Evolutionary conservation across 2,113 vertebrate species (phyloP).

Genomic region (Aythya baeri): DNA sequence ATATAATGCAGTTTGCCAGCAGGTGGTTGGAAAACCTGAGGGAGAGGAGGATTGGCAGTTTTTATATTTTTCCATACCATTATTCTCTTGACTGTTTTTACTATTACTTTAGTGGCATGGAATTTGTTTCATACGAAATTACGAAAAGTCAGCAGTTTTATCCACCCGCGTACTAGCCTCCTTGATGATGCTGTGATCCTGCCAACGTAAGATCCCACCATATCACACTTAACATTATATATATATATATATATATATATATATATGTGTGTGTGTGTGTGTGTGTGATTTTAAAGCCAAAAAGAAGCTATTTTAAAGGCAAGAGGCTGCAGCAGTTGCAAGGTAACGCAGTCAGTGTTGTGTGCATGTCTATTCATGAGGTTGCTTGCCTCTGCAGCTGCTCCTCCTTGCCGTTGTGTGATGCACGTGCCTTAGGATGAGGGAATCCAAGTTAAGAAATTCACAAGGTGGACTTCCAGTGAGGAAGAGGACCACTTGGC

Average conservation of each 20-base stretch:
- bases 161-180: fast-evolving
- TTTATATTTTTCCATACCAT: neutral
- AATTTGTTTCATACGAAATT: neutral
- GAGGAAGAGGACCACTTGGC: too few species aligned
- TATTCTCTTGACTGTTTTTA: neutral
- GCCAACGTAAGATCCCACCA: neutral
- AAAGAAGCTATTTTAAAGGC: neutral
- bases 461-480: neutral
- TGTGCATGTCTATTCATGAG: neutral
- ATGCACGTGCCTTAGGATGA: neutral
- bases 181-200: neutral
- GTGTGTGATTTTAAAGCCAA: neutral
- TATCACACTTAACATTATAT: fast-evolving
- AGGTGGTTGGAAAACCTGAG: slow-evolving; percentile 35
- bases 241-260: neutral
- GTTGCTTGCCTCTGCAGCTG: neutral
- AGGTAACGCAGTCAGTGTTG: neutral
- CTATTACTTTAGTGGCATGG: neutral
- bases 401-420: too few species aligned
- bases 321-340: neutral
- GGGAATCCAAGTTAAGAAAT: neutral
- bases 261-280: too few species aligned
- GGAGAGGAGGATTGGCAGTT: slow-evolving; percentile 4
- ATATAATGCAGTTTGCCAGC: neutral
- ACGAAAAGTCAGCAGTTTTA: neutral